phyloP scores from a whole-genome alignment of 2,797 vertebrate species.

The Spinibarbus caldwelli region DNA sequence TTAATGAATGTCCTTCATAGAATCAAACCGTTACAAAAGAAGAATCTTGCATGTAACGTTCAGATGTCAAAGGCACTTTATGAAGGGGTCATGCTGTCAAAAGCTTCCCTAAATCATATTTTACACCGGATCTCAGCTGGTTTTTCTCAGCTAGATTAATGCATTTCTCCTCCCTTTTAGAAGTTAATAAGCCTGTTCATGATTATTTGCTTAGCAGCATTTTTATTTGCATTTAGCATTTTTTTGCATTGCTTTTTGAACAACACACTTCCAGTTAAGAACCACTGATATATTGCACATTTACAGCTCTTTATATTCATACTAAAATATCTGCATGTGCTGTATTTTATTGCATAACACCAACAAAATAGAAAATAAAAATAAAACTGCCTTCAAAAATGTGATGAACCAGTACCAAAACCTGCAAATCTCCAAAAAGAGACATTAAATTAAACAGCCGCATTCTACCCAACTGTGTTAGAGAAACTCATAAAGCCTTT shows the following conservation, averaged over 20 bases:
- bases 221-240: background rate
- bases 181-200: background rate
- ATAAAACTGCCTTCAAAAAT: background rate
- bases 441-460: background rate
- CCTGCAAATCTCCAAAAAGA: background rate
- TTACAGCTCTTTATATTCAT: background rate
- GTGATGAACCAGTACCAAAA: background rate
- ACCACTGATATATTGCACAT: background rate
- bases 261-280: background rate
- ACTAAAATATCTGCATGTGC: background rate
- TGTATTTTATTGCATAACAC: background rate
- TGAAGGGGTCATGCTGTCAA: background rate
- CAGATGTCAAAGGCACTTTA: background rate
- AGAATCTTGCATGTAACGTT: too few relatives aligned
- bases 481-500: constrained; percentile 5
- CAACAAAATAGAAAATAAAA: background rate
- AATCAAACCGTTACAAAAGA: background rate
- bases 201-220: background rate
- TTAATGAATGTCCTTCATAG: constrained; percentile 1
- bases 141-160: background rate
- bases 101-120: background rate
- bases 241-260: background rate
- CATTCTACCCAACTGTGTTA: background rate
- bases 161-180: background rate
- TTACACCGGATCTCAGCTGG: background rate